These are phyloP conservation scores for Bettongia penicillata DNA, from an alignment of 2,113 vertebrate genomes.

Conservation along the genomic window DNA sequence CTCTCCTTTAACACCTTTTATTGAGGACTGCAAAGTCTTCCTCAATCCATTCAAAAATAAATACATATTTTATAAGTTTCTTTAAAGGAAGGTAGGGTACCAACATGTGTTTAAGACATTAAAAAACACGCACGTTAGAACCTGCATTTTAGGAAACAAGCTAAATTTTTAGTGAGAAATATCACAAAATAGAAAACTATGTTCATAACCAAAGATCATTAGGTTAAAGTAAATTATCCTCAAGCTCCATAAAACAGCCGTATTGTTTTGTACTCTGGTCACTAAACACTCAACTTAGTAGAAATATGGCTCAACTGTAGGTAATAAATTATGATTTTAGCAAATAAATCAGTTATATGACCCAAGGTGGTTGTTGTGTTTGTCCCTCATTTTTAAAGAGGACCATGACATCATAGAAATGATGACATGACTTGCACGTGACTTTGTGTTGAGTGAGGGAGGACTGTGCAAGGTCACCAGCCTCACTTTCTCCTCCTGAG, in stretches of 20 bases:
- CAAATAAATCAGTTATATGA: background rate
- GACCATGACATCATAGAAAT: too few species aligned
- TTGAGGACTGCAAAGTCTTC: constrained; percentile 20
- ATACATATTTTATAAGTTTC: background rate
- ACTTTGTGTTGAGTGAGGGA: too few species aligned
- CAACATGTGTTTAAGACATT: constrained; percentile 14
- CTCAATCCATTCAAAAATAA: constrained; percentile 41
- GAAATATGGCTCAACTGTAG: constrained; percentile 35
- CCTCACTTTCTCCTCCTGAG: too few species aligned
- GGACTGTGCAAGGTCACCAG: too few species aligned
- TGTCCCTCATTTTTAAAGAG: too few species aligned
- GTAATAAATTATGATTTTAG: background rate
- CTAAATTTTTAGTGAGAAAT: constrained; percentile 12
- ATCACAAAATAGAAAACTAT: constrained; percentile 28
- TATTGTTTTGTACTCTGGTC: background rate
- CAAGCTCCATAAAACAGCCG: constrained; percentile 1
- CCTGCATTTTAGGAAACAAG: constrained; percentile 7
- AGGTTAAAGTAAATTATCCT: constrained; percentile 17
- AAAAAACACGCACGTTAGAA: constrained; percentile 35
- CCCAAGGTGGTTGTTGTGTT: background rate
- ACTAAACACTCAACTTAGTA: background rate
- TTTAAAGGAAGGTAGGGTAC: constrained; percentile 6
- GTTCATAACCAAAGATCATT: constrained; percentile 4
- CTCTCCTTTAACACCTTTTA: constrained; percentile 30
- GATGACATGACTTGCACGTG: too few species aligned